phyloP scores from a whole-genome alignment of 1,140 invertebrate genomes.

The Anoplolepis gracilipes region DNA sequence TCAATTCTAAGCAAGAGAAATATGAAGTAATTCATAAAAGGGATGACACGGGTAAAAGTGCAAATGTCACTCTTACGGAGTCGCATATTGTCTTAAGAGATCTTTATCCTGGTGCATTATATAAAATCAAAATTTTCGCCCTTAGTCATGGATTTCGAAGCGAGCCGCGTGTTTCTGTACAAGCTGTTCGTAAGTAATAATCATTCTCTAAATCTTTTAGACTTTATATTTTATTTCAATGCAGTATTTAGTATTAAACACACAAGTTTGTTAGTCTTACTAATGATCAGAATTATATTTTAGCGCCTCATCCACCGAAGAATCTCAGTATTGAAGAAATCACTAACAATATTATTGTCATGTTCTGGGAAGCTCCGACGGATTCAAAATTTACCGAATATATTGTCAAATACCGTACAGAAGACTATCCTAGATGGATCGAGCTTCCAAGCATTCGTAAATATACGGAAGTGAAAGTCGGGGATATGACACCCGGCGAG shows the following conservation, averaged over 20 bases:
- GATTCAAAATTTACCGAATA: slow-evolving; percentile 93
- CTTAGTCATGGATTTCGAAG: slow-evolving; percentile 93
- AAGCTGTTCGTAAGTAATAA: slow-evolving; percentile 93
- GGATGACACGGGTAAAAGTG: slow-evolving; percentile 91
- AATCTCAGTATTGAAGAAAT: slow-evolving; percentile 93
- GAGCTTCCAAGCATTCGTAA: slow-evolving; percentile 88
- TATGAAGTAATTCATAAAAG: slow-evolving; percentile 94
- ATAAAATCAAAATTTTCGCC: slow-evolving; percentile 95
- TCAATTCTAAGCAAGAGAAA: slow-evolving; percentile 95
- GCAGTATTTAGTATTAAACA: background rate
- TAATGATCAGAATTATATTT: slow-evolving; percentile 56
- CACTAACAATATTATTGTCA: slow-evolving; percentile 92
- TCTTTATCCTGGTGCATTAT: slow-evolving; percentile 94
- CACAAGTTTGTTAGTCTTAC: slow-evolving; percentile 16
- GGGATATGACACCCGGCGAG: slow-evolving; percentile 95
- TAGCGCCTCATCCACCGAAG: slow-evolving; percentile 93
- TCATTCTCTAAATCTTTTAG: background rate
- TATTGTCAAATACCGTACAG: slow-evolving; percentile 92
- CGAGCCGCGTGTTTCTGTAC: slow-evolving; percentile 95
- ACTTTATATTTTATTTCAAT: background rate
- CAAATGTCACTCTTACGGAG: slow-evolving; percentile 87
- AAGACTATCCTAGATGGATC: slow-evolving; percentile 90
- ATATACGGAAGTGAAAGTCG: slow-evolving; percentile 93
- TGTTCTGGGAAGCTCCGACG: slow-evolving; percentile 92
- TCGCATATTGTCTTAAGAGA: slow-evolving; percentile 91